phyloP scores from a whole-genome alignment of 2,113 vertebrate genomes.

The Oreotrochilus melanogaster region DNA sequence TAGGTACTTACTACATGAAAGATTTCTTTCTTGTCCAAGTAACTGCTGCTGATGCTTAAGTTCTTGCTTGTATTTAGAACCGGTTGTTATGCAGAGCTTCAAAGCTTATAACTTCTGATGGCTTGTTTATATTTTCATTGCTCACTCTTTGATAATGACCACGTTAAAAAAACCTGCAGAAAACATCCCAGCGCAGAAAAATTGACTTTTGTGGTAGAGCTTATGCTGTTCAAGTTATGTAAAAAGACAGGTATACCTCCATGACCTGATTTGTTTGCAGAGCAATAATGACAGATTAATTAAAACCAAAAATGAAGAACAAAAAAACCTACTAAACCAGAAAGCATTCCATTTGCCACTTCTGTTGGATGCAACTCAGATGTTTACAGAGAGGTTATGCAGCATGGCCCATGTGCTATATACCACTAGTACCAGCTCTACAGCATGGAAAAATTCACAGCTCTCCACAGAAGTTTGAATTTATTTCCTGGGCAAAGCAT shows the following conservation, averaged over 20 bases:
- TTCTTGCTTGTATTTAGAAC: slow-evolving; percentile 13
- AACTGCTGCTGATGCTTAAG: background rate
- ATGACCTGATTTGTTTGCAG: background rate
- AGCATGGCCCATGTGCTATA: background rate
- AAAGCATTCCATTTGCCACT: background rate
- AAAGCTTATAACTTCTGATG: slow-evolving; percentile 28
- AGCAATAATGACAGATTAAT: background rate
- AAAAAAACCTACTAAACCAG: background rate
- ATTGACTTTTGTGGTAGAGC: background rate
- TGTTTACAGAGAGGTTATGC: background rate
- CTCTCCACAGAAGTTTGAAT: background rate
- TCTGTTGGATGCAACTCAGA: background rate
- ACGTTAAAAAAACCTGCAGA: background rate
- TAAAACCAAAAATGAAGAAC: background rate
- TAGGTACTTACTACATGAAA: slow-evolving; percentile 31
- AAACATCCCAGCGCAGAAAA: background rate
- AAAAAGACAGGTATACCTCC: background rate
- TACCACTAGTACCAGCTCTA: background rate
- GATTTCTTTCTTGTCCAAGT: slow-evolving; percentile 24
- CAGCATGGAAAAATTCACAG: background rate
- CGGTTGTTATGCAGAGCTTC: background rate
- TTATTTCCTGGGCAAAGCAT: background rate
- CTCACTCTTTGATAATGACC: background rate
- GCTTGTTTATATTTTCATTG: slow-evolving; percentile 20
- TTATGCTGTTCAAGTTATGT: background rate